Percentiles rank a stretch among this genome's conserved stretches.
These are phyloP conservation scores for Petrocephalus schoutedeni DNA, from an alignment of 2,797 vertebrate species.

Conservation along the genomic window DNA sequence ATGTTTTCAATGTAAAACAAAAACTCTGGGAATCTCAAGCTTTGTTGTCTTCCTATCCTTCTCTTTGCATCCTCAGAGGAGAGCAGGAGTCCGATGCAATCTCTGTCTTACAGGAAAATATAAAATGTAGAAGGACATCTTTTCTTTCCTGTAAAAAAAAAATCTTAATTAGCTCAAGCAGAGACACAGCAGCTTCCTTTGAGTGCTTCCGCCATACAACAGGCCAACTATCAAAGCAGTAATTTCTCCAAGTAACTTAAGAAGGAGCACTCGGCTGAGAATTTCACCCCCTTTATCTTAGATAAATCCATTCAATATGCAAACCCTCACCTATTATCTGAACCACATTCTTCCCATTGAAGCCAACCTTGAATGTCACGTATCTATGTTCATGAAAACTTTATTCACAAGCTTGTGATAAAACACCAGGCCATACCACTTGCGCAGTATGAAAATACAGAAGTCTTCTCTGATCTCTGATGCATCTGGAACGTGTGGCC, in stretches of 20 bases:
- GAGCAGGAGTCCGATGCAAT: conserved; percentile 60
- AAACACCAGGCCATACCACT: conserved; percentile 39
- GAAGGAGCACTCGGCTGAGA: conserved; percentile 23
- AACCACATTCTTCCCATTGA: conserved; percentile 40
- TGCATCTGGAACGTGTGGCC: conserved; percentile 21
- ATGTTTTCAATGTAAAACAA: conserved; percentile 17
- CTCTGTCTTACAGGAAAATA: conserved; percentile 56
- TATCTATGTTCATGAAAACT: conserved; percentile 55
- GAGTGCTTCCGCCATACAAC: conserved; percentile 42
- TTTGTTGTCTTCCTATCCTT: conserved; percentile 48
- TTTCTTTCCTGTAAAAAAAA: conserved; percentile 38
- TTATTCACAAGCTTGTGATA: conserved; percentile 44
- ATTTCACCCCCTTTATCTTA: conserved; percentile 32
- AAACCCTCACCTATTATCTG: conserved; percentile 56
- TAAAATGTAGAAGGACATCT: conserved; percentile 60
- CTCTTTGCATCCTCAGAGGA: conserved; percentile 53
- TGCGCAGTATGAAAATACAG: conserved; percentile 40
- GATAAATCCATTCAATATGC: conserved; percentile 51
- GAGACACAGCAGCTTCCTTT: conserved; percentile 49
- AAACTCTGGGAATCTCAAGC: conserved; percentile 51
- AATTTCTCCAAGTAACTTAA: conserved; percentile 36
- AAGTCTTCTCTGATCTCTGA: conserved; percentile 35
- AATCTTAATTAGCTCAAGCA: conserved; percentile 61
- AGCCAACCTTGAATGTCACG: conserved; percentile 33
- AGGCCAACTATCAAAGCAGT: conserved; percentile 37